These are phyloP conservation scores for Piezodorus guildinii DNA, from an alignment of 1,140 invertebrate genomes.

Conservation along the genomic window DNA sequence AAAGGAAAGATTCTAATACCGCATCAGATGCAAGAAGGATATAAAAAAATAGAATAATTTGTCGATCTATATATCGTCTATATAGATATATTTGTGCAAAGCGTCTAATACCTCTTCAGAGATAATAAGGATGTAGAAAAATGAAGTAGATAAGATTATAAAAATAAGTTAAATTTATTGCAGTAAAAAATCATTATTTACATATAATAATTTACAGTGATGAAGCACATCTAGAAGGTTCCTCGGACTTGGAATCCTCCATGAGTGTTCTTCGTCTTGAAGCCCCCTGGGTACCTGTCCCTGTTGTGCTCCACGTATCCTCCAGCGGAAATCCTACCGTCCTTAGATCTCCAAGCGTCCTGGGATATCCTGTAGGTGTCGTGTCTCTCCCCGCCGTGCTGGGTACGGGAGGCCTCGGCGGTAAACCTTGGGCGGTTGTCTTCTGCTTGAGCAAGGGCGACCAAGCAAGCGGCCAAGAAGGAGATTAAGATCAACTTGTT, in stretches of 20 bases:
- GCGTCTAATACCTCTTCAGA: no score
- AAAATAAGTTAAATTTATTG: no score
- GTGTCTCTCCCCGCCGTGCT: neutral
- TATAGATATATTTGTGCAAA: no score
- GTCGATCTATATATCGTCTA: no score
- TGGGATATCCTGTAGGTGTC: neutral
- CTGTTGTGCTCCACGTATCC: slow-evolving; percentile 17
- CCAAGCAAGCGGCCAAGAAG: neutral
- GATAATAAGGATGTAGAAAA: no score
- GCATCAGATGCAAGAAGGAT: no score
- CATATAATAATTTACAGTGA: no score
- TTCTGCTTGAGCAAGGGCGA: neutral
- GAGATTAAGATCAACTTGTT: neutral
- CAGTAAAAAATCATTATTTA: no score
- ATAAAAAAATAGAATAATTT: no score
- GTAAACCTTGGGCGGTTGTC: neutral
- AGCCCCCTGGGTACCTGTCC: neutral
- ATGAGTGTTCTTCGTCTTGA: slow-evolving; percentile 7
- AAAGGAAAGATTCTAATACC: no score
- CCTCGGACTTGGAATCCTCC: slow-evolving; percentile 10
- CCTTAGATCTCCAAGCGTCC: slow-evolving; percentile 9
- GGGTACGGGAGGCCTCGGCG: neutral
- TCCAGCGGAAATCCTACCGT: slow-evolving; percentile 6
- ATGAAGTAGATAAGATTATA: no score
- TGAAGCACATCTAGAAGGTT: neutral